Percentiles rank a stretch among this genome's conserved stretches.
phyloP scores from a whole-genome alignment of 2,797 vertebrate species.

The Parambassis ranga region DNA sequence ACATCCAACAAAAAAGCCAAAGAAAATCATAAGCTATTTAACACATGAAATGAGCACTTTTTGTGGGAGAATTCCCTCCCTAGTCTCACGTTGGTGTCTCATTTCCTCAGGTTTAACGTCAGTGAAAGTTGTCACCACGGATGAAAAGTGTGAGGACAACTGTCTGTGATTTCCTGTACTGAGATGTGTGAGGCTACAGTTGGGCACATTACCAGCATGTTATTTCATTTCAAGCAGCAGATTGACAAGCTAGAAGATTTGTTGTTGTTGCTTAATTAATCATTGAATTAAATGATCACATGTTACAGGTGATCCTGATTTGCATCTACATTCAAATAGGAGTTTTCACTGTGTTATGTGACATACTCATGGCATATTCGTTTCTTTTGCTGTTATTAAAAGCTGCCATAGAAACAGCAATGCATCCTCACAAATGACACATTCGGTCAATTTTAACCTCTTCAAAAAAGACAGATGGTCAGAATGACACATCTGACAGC shows the following conservation, averaged over 20 bases:
- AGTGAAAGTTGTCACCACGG: constrained; percentile 56
- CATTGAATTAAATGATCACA: too few relatives aligned
- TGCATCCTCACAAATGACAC: too few relatives aligned
- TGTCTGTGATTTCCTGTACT: constrained; percentile 62
- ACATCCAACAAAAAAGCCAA: background rate
- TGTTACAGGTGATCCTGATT: background rate
- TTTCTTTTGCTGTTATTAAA: too few relatives aligned
- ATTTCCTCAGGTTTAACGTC: constrained; percentile 52
- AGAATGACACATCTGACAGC: too few relatives aligned
- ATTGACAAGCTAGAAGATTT: constrained; percentile 2
- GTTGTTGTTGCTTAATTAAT: too few relatives aligned
- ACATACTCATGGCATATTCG: too few relatives aligned
- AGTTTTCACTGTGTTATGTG: too few relatives aligned
- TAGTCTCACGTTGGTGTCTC: constrained; percentile 37
- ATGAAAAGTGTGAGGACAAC: constrained; percentile 62
- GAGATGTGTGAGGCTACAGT: constrained; percentile 45
- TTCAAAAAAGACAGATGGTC: too few relatives aligned
- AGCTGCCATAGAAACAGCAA: too few relatives aligned
- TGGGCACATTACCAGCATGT: constrained; percentile 32
- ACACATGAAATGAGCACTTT: constrained; percentile 6
- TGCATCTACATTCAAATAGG: too few relatives aligned
- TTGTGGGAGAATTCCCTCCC: constrained; percentile 14
- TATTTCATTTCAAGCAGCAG: constrained; percentile 25
- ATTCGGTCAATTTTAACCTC: too few relatives aligned
- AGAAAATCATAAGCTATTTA: background rate